These are phyloP conservation scores for Phenganax subtilis DNA, from an alignment of 92 coral and sea anemone genomes.

Conservation along the genomic window DNA sequence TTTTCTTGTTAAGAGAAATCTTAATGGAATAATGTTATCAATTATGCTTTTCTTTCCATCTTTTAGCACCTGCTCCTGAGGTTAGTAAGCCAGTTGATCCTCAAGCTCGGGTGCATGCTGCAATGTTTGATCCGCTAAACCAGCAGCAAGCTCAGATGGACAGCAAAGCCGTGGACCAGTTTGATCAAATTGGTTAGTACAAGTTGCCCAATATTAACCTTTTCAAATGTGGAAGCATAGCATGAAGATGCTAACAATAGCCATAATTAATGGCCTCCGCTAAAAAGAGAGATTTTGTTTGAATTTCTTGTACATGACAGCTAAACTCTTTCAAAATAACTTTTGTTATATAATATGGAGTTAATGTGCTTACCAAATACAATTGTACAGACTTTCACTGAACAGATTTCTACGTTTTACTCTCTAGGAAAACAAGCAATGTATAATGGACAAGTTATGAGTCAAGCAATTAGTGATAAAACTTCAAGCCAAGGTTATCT, in stretches of 20 bases:
- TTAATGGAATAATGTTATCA: neutral
- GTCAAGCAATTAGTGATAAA: slow-evolving; percentile 14
- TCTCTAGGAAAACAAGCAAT: slow-evolving; percentile 25
- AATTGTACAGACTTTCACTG: too few species aligned
- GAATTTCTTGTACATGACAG: too few species aligned
- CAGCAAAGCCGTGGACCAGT: slow-evolving; percentile 35
- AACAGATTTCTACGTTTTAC: too few species aligned
- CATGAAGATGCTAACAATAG: too few species aligned
- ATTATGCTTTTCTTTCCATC: too few species aligned
- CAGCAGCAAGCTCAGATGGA: slow-evolving; percentile 15
- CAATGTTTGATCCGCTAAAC: slow-evolving; percentile 55
- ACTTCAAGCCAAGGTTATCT: slow-evolving; percentile 7
- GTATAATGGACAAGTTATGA: slow-evolving; percentile 25
- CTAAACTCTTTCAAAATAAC: too few species aligned
- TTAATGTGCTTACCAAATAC: too few species aligned
- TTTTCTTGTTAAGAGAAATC: neutral
- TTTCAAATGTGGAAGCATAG: too few species aligned
- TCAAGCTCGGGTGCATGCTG: slow-evolving; percentile 50
- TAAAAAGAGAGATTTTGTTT: too few species aligned
- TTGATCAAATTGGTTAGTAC: slow-evolving; percentile 34
- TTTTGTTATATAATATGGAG: too few species aligned
- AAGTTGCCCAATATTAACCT: neutral
- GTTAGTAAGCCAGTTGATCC: slow-evolving; percentile 30
- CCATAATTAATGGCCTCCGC: too few species aligned
- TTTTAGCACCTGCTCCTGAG: slow-evolving; percentile 13